phyloP scores from a whole-genome alignment of 2,797 vertebrate genomes.

The Centroberyx gerrardi region DNA sequence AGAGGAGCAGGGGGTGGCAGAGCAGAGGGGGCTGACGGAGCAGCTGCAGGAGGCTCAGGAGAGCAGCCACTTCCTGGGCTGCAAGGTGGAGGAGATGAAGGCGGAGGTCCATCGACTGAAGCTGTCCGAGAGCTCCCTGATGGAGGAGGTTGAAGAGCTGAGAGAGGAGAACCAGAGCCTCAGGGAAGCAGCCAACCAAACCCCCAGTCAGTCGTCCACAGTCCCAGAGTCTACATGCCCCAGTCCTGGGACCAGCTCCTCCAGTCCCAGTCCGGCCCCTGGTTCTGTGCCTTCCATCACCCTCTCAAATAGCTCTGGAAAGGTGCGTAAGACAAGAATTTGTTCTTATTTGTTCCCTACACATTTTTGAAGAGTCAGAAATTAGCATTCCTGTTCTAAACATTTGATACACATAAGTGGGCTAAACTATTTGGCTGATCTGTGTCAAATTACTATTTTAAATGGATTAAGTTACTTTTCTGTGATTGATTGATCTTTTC shows the following conservation, averaged over 20 bases:
- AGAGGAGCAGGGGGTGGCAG: slow-evolving; percentile 74
- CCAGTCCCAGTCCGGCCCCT: slow-evolving; percentile 16
- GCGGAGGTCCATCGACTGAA: slow-evolving; percentile 72
- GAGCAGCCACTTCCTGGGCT: slow-evolving; percentile 74
- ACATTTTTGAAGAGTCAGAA: neutral
- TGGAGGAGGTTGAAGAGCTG: slow-evolving; percentile 81
- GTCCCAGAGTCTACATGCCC: slow-evolving; percentile 13
- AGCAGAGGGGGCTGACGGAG: slow-evolving; percentile 70
- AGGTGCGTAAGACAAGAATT: slow-evolving; percentile 50
- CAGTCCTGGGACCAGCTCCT: slow-evolving; percentile 3
- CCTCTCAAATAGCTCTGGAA: slow-evolving; percentile 19
- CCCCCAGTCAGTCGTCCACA: slow-evolving; percentile 27
- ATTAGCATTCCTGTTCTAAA: neutral
- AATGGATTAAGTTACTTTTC: neutral
- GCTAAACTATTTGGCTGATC: neutral
- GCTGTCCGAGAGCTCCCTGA: slow-evolving; percentile 80
- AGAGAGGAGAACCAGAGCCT: slow-evolving; percentile 77
- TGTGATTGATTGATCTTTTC: neutral
- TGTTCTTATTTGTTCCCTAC: neutral
- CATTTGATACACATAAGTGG: neutral
- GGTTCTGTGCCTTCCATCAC: slow-evolving; percentile 14
- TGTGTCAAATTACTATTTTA: neutral
- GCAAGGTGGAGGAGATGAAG: slow-evolving; percentile 84
- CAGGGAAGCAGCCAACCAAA: slow-evolving; percentile 45
- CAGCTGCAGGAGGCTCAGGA: slow-evolving; percentile 82